A percentile compares a stretch with the other conserved stretches of the same genome.
These are phyloP conservation scores for Arbacia lixula DNA, from an alignment of 53 echinoderm and acorn worm genomes.

Conservation along the genomic window DNA sequence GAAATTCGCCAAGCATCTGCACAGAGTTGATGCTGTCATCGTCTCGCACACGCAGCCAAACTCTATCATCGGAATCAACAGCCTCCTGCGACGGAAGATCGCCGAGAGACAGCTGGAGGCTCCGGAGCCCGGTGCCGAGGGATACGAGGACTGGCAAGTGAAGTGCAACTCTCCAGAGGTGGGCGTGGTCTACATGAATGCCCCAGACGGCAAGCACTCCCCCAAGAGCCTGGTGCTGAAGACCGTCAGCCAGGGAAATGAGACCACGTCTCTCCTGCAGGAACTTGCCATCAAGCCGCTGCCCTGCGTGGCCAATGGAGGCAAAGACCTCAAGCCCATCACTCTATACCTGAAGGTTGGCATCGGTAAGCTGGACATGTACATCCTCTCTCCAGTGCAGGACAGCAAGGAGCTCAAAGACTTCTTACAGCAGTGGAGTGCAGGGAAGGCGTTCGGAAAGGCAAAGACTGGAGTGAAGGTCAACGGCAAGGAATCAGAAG, in stretches of 20 bases:
- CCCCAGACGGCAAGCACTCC: conserved; percentile 82
- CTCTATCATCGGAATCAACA: conserved; percentile 90
- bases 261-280: conserved; percentile 78
- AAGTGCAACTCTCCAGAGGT: conserved; percentile 97
- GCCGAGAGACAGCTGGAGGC: conserved; percentile 82
- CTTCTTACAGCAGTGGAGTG: conserved; percentile 90
- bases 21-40: conserved; percentile 95
- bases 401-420: conserved; percentile 97
- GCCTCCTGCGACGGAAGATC: conserved; percentile 88
- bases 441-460: conserved; percentile 84
- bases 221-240: conserved; percentile 75
- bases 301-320: conserved; percentile 72
- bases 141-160: conserved; percentile 89
- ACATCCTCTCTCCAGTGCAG: conserved; percentile 86
- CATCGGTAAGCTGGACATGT: conserved; percentile 97
- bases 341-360: conserved; percentile 98
- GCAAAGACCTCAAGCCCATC: conserved; percentile 90
- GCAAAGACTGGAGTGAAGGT: conserved; percentile 95
- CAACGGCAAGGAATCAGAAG: conserved; percentile 91
- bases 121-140: conserved; percentile 80
- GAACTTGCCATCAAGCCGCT: conserved; percentile 88
- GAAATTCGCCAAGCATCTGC: conserved; percentile 99
- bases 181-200: conserved; percentile 97
- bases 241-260: conserved; percentile 75
- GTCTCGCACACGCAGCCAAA: conserved; percentile 89